phyloP scores from a whole-genome alignment of 2,113 vertebrate genomes.

The Labrus mixtus region DNA sequence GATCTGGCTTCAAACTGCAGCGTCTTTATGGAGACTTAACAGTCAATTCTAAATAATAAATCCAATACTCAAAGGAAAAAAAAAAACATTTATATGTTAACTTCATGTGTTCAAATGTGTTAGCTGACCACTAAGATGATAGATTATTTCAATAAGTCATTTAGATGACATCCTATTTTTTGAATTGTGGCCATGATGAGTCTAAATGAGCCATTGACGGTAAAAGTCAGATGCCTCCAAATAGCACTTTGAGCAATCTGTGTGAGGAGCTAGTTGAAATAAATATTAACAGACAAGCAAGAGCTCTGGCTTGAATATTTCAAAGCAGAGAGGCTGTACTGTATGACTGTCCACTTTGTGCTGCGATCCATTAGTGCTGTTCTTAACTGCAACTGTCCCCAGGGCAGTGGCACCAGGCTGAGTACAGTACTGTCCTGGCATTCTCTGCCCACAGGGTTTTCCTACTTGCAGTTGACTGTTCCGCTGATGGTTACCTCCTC shows the following conservation, averaged over 20 bases:
- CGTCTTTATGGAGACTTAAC: too few relatives aligned
- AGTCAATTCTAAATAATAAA: too few relatives aligned
- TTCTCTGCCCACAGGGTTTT: conserved; percentile 35
- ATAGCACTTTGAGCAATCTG: conserved; percentile 41
- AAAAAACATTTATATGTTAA: too few relatives aligned
- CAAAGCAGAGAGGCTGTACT: conserved; percentile 50
- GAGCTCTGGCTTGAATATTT: conserved; percentile 70
- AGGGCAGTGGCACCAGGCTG: conserved; percentile 49
- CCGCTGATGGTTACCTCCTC: too few relatives aligned
- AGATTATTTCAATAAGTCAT: too few relatives aligned
- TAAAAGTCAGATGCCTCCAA: conserved; percentile 43
- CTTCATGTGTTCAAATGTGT: too few relatives aligned
- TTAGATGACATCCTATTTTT: too few relatives aligned
- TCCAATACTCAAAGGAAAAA: too few relatives aligned
- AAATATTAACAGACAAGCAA: conserved; percentile 68
- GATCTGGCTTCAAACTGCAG: too few relatives aligned
- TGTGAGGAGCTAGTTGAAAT: conserved; percentile 47
- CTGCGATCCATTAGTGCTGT: conserved; percentile 62
- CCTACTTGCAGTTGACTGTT: conserved; percentile 22
- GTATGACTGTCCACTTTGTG: conserved; percentile 53
- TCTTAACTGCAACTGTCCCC: conserved; percentile 44
- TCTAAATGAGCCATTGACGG: conserved; percentile 36
- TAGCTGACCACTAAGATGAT: too few relatives aligned
- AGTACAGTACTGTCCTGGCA: conserved; percentile 39
- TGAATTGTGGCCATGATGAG: conserved; percentile 17